Percentiles rank a stretch among this genome's conserved stretches.
Evolutionary conservation across 2,113 vertebrate species (phyloP).

Genomic region (Coptodon bakossiorum): DNA sequence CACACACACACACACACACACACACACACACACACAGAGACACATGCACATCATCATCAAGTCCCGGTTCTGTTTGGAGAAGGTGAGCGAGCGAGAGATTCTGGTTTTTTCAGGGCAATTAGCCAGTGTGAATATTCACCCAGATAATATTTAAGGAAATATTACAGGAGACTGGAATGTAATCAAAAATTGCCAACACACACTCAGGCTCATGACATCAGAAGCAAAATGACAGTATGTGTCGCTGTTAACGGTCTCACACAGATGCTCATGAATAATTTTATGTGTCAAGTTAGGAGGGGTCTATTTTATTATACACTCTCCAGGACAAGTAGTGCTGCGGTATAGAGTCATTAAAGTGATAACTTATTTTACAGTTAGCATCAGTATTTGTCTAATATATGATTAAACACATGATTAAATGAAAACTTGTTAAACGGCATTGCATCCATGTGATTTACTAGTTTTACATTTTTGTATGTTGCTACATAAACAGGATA

Average conservation of each 20-base stretch:
- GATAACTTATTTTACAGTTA: background rate
- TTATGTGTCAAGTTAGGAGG: background rate
- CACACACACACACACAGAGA: background rate
- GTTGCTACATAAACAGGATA: background rate
- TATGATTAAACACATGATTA: background rate
- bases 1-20: background rate
- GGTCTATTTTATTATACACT: background rate
- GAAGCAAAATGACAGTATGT: background rate
- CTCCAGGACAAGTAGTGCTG: background rate
- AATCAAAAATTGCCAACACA: background rate
- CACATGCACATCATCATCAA: slow-evolving; percentile 2
- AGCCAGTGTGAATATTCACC: background rate
- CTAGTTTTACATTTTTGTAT: background rate
- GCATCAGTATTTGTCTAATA: background rate
- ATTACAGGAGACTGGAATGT: background rate
- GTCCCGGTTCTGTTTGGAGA: slow-evolving; percentile 2
- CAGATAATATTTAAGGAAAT: background rate
- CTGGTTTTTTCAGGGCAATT: slow-evolving; percentile 1
- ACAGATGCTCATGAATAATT: slow-evolving; percentile 15
- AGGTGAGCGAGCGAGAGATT: background rate
- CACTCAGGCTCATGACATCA: background rate
- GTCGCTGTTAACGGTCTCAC: background rate
- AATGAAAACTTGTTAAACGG: background rate
- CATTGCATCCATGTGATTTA: background rate
- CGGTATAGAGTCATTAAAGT: background rate